Evolutionary conservation across 2,113 vertebrate species (phyloP).

Genomic region (Thinocorus orbignyianus): DNA sequence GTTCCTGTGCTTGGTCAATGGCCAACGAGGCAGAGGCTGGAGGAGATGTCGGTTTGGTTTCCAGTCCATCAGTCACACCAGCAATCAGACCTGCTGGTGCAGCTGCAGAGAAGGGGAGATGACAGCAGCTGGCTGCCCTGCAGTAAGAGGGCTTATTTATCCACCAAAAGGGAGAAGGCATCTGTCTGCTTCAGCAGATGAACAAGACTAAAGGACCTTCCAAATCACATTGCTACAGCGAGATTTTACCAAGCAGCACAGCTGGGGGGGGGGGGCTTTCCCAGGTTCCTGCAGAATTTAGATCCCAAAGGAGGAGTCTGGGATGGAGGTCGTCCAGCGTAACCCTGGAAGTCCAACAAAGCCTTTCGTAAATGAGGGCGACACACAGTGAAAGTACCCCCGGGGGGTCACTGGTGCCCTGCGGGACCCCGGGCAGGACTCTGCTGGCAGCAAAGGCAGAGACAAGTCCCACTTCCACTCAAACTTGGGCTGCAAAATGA

Average conservation of each 20-base stretch:
- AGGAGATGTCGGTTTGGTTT: background rate
- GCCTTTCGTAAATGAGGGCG: background rate
- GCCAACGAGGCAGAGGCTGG: background rate
- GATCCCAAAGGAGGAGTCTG: background rate
- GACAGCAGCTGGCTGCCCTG: slow-evolving; percentile 13
- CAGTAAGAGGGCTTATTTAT: background rate
- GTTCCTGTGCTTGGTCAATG: background rate
- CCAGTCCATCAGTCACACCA: background rate
- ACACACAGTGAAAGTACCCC: background rate
- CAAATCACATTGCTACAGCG: rapidly evolving
- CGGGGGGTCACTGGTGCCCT: background rate
- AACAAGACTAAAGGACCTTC: rapidly evolving
- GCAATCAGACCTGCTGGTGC: background rate
- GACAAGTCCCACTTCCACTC: background rate
- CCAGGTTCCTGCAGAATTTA: background rate
- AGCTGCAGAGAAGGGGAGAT: background rate
- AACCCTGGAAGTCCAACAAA: background rate
- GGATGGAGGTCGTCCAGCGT: background rate
- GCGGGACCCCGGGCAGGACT: background rate
- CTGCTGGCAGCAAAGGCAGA: background rate
- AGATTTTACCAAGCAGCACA: background rate
- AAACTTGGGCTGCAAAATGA: background rate
- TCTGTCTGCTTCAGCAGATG: background rate
- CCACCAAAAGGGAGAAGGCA: background rate
- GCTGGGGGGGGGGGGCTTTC: background rate